Evolutionary conservation across 2,888 invertebrate species (phyloP).

Genomic region (Ornithoptera priamus): DNA sequence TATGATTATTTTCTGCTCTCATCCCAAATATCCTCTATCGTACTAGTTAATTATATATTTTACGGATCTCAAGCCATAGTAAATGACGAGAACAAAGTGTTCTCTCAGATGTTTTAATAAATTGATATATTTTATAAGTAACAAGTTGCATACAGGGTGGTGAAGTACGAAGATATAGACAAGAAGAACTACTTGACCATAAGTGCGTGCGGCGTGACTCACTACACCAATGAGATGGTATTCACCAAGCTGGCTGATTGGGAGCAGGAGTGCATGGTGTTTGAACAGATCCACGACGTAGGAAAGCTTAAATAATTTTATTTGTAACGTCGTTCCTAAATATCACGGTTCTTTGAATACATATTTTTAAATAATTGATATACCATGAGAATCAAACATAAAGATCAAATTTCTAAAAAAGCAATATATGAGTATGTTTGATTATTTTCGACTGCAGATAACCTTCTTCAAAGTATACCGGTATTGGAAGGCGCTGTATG

Average conservation of each 20-base stretch:
- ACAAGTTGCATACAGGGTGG: constrained; percentile 78
- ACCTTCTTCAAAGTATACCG: constrained; percentile 84
- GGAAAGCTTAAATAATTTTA: background rate
- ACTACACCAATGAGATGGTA: constrained; percentile 86
- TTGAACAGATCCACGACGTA: constrained; percentile 78
- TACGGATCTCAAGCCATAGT: too few species aligned
- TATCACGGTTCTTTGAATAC: too few species aligned
- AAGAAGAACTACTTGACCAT: constrained; percentile 89
- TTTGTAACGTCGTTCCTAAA: background rate
- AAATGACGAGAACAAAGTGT: background rate
- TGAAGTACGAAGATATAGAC: constrained; percentile 85
- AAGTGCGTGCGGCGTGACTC: constrained; percentile 90
- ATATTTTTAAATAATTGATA: too few species aligned
- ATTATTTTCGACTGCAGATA: constrained; percentile 62
- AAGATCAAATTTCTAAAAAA: too few species aligned
- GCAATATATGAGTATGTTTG: background rate
- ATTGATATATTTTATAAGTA: background rate
- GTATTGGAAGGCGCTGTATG: constrained; percentile 89
- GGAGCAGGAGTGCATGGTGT: constrained; percentile 91
- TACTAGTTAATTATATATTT: too few species aligned
- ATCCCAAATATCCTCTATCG: too few species aligned
- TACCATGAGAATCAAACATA: too few species aligned
- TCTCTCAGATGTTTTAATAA: background rate
- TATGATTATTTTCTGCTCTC: too few species aligned
- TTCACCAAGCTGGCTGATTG: constrained; percentile 89